Base-by-base conservation (phyloP, 2,797 vertebrate species). In the Chelon labrosus region DNA sequence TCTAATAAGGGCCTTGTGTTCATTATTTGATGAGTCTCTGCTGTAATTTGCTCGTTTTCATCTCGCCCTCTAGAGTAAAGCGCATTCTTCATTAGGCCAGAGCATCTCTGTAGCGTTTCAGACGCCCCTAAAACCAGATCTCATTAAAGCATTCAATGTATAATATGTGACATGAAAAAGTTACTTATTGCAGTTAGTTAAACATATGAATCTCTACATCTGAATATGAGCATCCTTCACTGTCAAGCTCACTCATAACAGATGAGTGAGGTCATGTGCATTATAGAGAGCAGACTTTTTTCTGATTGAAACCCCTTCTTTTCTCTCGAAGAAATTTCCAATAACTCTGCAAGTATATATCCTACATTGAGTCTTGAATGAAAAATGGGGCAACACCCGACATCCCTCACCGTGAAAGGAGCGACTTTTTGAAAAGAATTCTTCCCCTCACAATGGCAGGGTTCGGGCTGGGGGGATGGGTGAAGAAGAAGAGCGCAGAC, bases 371-470 rank as follows among this genome's bases (percentile, higher is more conserved):
- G 49, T 55, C 44, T 64, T 69, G 58, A 76, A 77, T 86, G 83
- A 88, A 84, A 90, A 85, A 85, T 46, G 75, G 75, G 83, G 73
- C 65, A 68, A 90, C 88, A 88, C 87, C 87, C 77, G 67, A 79
- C 83, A 84, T 92, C 91, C 75, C 66, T 86, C 71, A 73, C 42
- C 20, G 60, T 83, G 85, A 89, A 82, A 87, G 69, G 73, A 70
- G 69, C 57, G 54, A 87, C 84, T 89, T 88, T 90, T 73, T 89
- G 79, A 91, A 93, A 90, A 89, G 86, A 85, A 92, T 92, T 94
- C 89, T 85, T 82, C 75, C 74, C 25, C 82, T 89, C 73, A 94
- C 90, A 94, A 94, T 92, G 65, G 85, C 72, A 64, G 64, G 55
- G 51, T 42, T 53, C 16, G 20, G 54, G 39, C 9, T 16, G 1